phyloP scores from a whole-genome alignment of 2,113 vertebrate species.

The Dicentrarchus labrax region DNA sequence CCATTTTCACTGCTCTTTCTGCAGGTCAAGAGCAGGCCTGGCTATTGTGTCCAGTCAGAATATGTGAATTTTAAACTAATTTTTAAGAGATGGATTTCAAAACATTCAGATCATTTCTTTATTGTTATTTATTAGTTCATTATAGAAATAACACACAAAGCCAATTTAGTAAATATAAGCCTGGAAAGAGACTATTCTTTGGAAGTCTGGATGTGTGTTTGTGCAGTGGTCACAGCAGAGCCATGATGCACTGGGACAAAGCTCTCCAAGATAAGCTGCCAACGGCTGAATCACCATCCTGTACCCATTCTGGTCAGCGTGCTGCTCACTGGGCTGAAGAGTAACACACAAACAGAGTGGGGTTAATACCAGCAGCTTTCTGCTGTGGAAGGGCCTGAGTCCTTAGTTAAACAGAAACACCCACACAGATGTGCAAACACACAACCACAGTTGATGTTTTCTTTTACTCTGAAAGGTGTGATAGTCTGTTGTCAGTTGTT shows the following conservation, averaged over 20 bases:
- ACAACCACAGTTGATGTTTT: background rate
- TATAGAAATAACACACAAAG: slow-evolving; percentile 17
- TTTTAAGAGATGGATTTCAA: slow-evolving; percentile 38
- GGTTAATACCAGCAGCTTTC: slow-evolving; percentile 36
- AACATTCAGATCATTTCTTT: slow-evolving; percentile 7
- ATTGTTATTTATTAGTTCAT: slow-evolving; percentile 21
- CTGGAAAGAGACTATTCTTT: slow-evolving; percentile 9
- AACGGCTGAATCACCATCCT: slow-evolving; percentile 49
- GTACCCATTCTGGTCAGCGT: slow-evolving; percentile 32
- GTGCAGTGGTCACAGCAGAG: slow-evolving; percentile 28
- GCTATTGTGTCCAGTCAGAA: slow-evolving; percentile 35
- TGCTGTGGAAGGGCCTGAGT: slow-evolving; percentile 5
- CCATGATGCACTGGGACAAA: slow-evolving; percentile 47
- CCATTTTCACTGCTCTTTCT: slow-evolving; percentile 61
- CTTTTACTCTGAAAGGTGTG: background rate
- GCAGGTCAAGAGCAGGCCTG: slow-evolving; percentile 55
- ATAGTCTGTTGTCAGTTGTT: background rate
- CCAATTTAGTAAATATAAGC: slow-evolving; percentile 14
- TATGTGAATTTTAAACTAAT: slow-evolving; percentile 30
- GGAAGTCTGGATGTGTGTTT: slow-evolving; percentile 14
- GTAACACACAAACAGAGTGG: slow-evolving; percentile 50
- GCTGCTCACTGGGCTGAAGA: slow-evolving; percentile 51
- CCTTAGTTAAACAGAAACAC: slow-evolving; percentile 44
- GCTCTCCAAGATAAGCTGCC: slow-evolving; percentile 38
- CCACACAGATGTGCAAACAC: slow-evolving; percentile 73